A percentile compares a stretch with the other conserved stretches of the same genome.
These are phyloP conservation scores for Cryptus armator DNA, from an alignment of 2,888 invertebrate genomes.

Conservation along the genomic window DNA sequence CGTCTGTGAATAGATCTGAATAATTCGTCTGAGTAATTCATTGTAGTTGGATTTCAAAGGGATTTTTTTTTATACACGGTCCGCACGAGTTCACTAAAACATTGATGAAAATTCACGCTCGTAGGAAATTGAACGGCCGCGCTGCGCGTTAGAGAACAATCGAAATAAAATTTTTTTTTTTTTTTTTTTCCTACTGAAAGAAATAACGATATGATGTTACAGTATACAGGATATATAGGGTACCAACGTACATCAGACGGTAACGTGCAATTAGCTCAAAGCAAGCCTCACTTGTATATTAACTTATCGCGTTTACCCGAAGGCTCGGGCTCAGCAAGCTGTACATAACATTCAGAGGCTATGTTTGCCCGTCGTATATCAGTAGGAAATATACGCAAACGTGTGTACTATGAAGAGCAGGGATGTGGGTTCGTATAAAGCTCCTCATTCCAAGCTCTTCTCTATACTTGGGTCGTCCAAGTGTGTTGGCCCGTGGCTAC, in stretches of 20 bases:
- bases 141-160: not conserved
- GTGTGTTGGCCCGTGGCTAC: slow-evolving; percentile 23
- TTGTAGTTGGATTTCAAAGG: not conserved
- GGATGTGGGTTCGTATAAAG: slow-evolving; percentile 27
- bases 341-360: slow-evolving; percentile 77
- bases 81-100: not conserved
- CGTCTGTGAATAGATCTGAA: not conserved
- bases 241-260: slow-evolving; percentile 57
- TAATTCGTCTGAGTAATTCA: not conserved
- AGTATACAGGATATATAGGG: not conserved
- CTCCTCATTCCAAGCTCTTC: not conserved
- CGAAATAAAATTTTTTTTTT: not conserved
- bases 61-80: not conserved
- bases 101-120: not conserved
- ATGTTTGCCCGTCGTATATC: slow-evolving; percentile 76
- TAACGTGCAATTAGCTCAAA: slow-evolving; percentile 75
- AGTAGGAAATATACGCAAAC: slow-evolving; percentile 66
- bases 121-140: not conserved
- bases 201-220: not conserved
- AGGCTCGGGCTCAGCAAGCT: slow-evolving; percentile 69
- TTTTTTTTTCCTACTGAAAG: not conserved
- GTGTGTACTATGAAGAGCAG: slow-evolving; percentile 36
- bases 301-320: slow-evolving; percentile 74
- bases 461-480: not conserved
- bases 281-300: slow-evolving; percentile 73